Evolutionary conservation across 2,888 invertebrate genomes (phyloP), one percentile per base, ranked within the genome.

Genomic region (Acleris literana): DNA sequence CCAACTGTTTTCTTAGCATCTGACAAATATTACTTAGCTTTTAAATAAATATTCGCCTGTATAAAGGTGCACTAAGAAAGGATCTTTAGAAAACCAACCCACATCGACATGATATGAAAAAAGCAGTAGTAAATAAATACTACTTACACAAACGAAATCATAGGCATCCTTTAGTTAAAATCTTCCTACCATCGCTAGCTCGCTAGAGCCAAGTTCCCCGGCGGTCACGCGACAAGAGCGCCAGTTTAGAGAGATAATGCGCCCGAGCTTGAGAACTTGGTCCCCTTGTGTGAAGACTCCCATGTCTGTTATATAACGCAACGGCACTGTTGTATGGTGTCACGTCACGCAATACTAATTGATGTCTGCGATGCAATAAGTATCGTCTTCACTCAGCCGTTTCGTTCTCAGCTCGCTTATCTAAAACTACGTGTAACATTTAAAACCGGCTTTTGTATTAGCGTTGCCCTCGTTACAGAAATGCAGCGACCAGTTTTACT

Each of bases 271-370:
- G 88, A 82, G 88, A 89, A 87, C 87, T 77, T 76, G 76, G 78
- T 80, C 76, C 79, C 77, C 82, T 79, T 79, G 80, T 84, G 84
- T 79, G 81, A 82, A 83, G 76, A 76, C 84, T 88, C 88, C 82
- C 89, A 88, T 88, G 85, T 84, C 76, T 79, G 82, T 88, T 87
- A 87, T 85, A 80, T 83, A 87, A 88, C 79, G 77, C 77, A 76
- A 82, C 81, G 74, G 81, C 86, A 87, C 90, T 85, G 89, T 89
- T 90, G 86, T 78, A 82, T 71, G 74, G 76, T 83, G 84, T 79
- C 85, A 86, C 84, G 84, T 78, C 86, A 87, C 85, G 87, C 84
- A 86, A 88, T 81, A 82, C 84, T 84, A 87, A 86, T 84, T 82
- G 83, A 76, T 77, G 77, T 70, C 71, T 64, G 74, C 66, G 63